These are phyloP conservation scores for Agonopterix alstromeriana DNA, from an alignment of 2,888 invertebrate species.

Conservation along the genomic window DNA sequence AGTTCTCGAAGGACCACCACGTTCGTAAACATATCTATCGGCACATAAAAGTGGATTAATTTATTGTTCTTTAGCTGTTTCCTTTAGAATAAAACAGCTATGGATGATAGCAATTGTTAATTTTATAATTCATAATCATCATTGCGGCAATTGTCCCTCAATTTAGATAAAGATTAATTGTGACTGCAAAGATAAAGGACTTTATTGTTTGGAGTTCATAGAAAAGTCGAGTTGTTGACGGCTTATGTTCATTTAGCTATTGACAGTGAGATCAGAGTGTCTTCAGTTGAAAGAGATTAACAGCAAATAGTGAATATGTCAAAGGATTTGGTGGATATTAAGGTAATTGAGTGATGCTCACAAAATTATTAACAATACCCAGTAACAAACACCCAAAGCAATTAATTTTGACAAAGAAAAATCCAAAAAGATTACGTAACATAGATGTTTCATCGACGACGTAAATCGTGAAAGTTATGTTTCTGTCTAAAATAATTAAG, in stretches of 20 bases:
- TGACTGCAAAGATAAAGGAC: slow-evolving; percentile 54
- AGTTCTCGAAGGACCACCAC: slow-evolving; percentile 33
- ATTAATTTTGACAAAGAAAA: too few species aligned
- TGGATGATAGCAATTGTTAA: slow-evolving; percentile 39
- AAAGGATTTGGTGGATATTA: slow-evolving; percentile 35
- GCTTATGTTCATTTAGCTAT: slow-evolving; percentile 36
- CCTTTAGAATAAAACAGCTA: slow-evolving; percentile 13
- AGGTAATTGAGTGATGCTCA: slow-evolving; percentile 35
- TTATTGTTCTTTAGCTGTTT: slow-evolving; percentile 28
- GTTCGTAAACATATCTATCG: slow-evolving; percentile 30
- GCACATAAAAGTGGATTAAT: slow-evolving; percentile 43
- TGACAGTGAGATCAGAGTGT: slow-evolving; percentile 31
- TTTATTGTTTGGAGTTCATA: slow-evolving; percentile 49
- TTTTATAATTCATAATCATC: slow-evolving; percentile 31
- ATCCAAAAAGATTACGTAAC: too few species aligned
- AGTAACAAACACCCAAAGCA: too few species aligned
- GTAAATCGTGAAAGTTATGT: too few species aligned
- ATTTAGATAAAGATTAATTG: slow-evolving; percentile 63
- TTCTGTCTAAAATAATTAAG: too few species aligned
- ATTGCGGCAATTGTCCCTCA: slow-evolving; percentile 41
- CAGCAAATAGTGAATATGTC: slow-evolving; percentile 31
- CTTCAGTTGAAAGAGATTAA: background rate
- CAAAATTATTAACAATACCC: too few species aligned
- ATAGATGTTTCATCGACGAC: too few species aligned
- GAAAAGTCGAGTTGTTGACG: slow-evolving; percentile 40